Evolutionary conservation across 53 echinoderm and acorn worm species (phyloP).

Genomic region (Luidia sarsii): DNA sequence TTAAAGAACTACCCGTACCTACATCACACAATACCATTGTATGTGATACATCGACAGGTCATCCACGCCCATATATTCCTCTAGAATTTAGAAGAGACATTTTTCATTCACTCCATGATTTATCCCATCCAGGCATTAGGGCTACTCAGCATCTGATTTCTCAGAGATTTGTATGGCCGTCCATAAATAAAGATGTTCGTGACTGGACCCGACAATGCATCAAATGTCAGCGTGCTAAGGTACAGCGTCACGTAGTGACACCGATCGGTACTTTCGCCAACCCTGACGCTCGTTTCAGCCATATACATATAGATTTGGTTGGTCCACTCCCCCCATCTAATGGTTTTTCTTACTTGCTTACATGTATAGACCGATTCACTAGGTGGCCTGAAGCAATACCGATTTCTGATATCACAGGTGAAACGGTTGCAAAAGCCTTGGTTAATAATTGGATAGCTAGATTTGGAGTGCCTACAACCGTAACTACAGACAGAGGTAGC

Average conservation of each 20-base stretch:
- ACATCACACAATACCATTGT: too few relatives aligned
- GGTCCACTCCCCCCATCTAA: slow-evolving; percentile 40
- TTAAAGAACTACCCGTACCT: too few relatives aligned
- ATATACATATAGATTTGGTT: slow-evolving; percentile 24
- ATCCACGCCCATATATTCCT: too few relatives aligned
- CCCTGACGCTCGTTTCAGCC: slow-evolving; percentile 29
- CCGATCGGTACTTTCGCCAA: slow-evolving; percentile 18
- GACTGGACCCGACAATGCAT: slow-evolving; percentile 37
- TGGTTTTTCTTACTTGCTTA: too few relatives aligned
- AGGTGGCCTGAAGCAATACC: slow-evolving; percentile 67
- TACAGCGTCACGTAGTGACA: slow-evolving; percentile 37
- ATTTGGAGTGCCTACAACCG: not conserved
- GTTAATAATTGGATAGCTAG: slow-evolving; percentile 20
- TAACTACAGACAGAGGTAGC: not conserved
- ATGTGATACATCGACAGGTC: too few relatives aligned
- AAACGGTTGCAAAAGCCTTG: slow-evolving; percentile 20
- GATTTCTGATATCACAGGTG: slow-evolving; percentile 32
- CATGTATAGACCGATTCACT: too few relatives aligned
- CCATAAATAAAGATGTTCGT: too few relatives aligned
- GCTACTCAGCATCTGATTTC: not conserved
- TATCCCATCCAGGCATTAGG: too few relatives aligned
- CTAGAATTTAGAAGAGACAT: too few relatives aligned
- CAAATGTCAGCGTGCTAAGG: slow-evolving; percentile 49
- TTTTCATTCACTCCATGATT: too few relatives aligned
- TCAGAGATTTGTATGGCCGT: not conserved